Conservation (phyloP, 2,888 invertebrate species). For the Galerucella pusilla region DNA sequence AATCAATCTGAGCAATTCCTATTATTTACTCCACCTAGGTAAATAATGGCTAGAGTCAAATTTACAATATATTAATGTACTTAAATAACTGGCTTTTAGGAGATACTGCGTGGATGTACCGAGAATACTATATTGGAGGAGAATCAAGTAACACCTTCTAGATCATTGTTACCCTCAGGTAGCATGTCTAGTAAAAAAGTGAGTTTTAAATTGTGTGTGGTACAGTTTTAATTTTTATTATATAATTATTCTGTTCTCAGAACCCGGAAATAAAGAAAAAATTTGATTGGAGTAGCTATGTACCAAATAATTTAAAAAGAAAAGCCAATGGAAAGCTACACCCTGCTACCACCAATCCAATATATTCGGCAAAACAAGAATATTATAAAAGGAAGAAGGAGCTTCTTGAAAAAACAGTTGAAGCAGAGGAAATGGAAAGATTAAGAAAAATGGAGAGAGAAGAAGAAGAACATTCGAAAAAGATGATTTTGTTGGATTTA, state of each 20-base stretch:
- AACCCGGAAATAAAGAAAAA: background rate
- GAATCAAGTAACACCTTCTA: background rate
- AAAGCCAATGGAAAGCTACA: background rate
- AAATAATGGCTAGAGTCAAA: too few relatives aligned
- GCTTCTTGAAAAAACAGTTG: background rate
- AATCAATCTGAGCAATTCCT: too few relatives aligned
- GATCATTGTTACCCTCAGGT: background rate
- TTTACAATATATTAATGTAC: too few relatives aligned
- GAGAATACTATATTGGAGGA: too few relatives aligned
- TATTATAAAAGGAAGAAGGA: background rate
- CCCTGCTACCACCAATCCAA: background rate
- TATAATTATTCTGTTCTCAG: too few relatives aligned
- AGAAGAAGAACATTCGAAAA: background rate
- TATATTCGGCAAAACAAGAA: background rate
- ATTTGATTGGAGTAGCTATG: background rate
- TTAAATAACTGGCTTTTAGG: too few relatives aligned
- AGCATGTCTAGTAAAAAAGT: slow-evolving; percentile 4
- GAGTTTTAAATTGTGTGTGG: too few relatives aligned
- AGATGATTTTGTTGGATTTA: background rate
- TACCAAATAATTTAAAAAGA: background rate
- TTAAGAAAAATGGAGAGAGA: too few relatives aligned
- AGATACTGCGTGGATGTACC: too few relatives aligned
- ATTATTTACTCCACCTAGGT: too few relatives aligned
- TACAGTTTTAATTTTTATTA: too few relatives aligned
- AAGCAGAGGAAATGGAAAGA: background rate